phyloP scores from a whole-genome alignment of 2,797 vertebrate species.

The Neoniphon sammara region DNA sequence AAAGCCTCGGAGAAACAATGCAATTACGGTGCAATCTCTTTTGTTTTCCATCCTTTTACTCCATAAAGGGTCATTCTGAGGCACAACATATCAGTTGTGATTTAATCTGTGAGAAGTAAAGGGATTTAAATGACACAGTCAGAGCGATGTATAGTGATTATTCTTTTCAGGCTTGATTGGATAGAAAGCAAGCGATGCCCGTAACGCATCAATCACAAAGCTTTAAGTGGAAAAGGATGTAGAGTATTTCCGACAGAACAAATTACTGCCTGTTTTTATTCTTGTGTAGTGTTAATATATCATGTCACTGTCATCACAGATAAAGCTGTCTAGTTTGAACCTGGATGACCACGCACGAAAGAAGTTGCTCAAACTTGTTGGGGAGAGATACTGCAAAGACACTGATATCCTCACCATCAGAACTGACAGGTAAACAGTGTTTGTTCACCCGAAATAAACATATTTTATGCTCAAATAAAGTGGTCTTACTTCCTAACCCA shows the following conservation, averaged over 20 bases:
- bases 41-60: slow-evolving; percentile 32
- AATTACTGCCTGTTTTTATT: neutral
- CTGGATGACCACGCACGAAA: slow-evolving; percentile 93
- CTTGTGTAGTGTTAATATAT: slow-evolving; percentile 6
- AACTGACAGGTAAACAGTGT: slow-evolving; percentile 86
- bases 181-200: slow-evolving; percentile 6
- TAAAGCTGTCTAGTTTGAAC: slow-evolving; percentile 93
- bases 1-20: slow-evolving; percentile 18
- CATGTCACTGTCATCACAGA: slow-evolving; percentile 70
- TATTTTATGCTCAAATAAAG: neutral
- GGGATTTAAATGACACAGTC: slow-evolving; percentile 46
- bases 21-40: slow-evolving; percentile 55
- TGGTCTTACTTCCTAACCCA: neutral
- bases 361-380: slow-evolving; percentile 91
- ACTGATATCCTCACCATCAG: slow-evolving; percentile 89
- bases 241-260: neutral
- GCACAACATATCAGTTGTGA: slow-evolving; percentile 7
- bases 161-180: slow-evolving; percentile 11
- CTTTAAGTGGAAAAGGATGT: neutral
- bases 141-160: slow-evolving; percentile 24
- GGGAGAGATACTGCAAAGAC: slow-evolving; percentile 86
- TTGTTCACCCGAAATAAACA: neutral
- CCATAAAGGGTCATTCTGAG: slow-evolving; percentile 25
- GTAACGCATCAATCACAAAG: slow-evolving; percentile 5
- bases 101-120: slow-evolving; percentile 45